phyloP scores from a whole-genome alignment of 2,797 vertebrate genomes.

The Vireo griseus region DNA sequence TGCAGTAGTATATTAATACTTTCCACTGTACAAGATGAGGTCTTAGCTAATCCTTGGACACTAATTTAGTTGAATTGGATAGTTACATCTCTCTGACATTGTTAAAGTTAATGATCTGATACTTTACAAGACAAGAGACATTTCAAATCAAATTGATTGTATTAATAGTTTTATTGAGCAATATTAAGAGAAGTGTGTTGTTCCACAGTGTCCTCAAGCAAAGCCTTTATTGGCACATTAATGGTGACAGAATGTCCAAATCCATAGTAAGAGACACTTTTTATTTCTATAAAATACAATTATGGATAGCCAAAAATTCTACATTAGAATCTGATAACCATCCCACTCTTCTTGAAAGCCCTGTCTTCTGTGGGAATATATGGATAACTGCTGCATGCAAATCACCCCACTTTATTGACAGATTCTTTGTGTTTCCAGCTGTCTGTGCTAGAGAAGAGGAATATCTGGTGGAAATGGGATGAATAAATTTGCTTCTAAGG shows the following conservation, averaged over 20 bases:
- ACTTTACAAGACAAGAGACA: constrained; percentile 63
- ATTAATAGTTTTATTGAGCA: constrained; percentile 70
- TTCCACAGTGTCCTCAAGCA: constrained; percentile 29
- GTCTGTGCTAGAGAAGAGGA: background rate
- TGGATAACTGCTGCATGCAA: background rate
- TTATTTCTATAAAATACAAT: constrained; percentile 20
- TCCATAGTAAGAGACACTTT: constrained; percentile 5
- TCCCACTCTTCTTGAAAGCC: background rate
- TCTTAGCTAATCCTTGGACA: constrained; percentile 56
- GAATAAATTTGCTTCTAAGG: background rate
- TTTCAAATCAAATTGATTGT: constrained; percentile 64
- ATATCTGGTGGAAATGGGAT: background rate
- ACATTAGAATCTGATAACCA: background rate
- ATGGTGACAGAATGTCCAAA: constrained; percentile 12
- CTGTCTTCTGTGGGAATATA: background rate
- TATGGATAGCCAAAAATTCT: constrained; percentile 26
- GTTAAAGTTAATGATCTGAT: constrained; percentile 69
- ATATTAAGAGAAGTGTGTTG: constrained; percentile 49
- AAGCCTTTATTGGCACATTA: constrained; percentile 53
- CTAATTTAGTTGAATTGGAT: constrained; percentile 55
- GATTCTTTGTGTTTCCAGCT: background rate
- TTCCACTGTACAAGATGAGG: constrained; percentile 35
- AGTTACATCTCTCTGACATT: constrained; percentile 50
- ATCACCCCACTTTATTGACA: background rate
- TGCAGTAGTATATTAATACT: constrained; percentile 10